Percentiles rank a stretch among this genome's conserved stretches.
These are phyloP conservation scores for Poecilia velifera DNA, from an alignment of 2,797 vertebrate species.

Conservation along the genomic window DNA sequence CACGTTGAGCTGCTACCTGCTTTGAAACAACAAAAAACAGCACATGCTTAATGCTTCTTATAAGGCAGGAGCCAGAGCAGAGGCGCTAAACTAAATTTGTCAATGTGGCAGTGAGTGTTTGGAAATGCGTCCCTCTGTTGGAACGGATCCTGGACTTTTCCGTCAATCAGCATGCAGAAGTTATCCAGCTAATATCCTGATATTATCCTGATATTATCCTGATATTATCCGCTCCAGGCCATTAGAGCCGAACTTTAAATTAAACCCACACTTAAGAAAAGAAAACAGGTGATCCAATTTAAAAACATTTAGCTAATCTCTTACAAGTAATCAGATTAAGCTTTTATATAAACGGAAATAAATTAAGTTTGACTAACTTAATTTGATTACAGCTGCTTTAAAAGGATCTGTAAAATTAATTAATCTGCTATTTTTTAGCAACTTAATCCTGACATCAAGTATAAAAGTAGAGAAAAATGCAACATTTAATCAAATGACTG, in stretches of 20 bases:
- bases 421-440: not conserved
- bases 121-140: slow-evolving; percentile 71
- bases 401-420: not conserved
- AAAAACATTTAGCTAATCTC: too few relatives aligned
- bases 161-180: slow-evolving; percentile 70
- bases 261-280: too few relatives aligned
- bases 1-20: slow-evolving; percentile 36
- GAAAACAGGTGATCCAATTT: too few relatives aligned
- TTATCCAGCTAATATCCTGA: slow-evolving; percentile 73
- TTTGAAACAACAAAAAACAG: slow-evolving; percentile 17
- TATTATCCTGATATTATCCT: slow-evolving; percentile 11
- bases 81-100: slow-evolving; percentile 76
- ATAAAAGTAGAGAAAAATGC: not conserved
- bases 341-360: too few relatives aligned
- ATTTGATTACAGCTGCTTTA: too few relatives aligned
- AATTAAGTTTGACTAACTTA: too few relatives aligned
- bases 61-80: slow-evolving; percentile 66
- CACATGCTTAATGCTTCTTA: slow-evolving; percentile 65
- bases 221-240: not conserved
- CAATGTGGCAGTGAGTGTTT: slow-evolving; percentile 71
- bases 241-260: too few relatives aligned
- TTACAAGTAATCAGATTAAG: too few relatives aligned
- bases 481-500: not conserved
- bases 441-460: not conserved
- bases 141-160: slow-evolving; percentile 68